A percentile compares a stretch with the other conserved stretches of the same genome.
These are phyloP conservation scores for Ammodramus savannarum DNA, from an alignment of 2,113 vertebrate genomes.

Conservation along the genomic window DNA sequence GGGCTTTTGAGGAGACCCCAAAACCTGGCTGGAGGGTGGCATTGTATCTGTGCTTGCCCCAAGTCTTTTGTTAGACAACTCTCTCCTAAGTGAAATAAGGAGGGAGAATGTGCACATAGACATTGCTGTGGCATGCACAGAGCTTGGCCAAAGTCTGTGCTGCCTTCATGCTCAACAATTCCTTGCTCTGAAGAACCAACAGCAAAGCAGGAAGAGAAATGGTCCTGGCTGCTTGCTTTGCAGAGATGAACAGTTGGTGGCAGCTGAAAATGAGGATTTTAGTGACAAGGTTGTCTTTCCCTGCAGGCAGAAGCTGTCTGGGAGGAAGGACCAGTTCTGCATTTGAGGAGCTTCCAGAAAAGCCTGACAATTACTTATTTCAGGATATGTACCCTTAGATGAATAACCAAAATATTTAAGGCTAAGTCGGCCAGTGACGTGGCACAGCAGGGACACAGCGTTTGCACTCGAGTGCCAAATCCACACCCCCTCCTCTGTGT, in stretches of 20 bases:
- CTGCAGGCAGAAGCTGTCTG: not conserved
- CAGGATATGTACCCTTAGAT: not conserved
- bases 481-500: not conserved
- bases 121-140: not conserved
- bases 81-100: not conserved
- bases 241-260: not conserved
- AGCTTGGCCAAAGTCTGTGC: not conserved
- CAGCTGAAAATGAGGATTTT: not conserved
- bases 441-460: not conserved
- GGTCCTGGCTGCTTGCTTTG: not conserved
- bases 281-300: not conserved
- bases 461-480: not conserved
- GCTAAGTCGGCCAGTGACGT: not conserved
- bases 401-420: not conserved
- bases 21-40: accelerated
- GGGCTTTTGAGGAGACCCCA: slow-evolving; percentile 70
- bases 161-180: not conserved
- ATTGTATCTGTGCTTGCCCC: slow-evolving; percentile 44
- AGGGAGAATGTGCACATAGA: too few relatives aligned
- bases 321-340: not conserved
- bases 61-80: slow-evolving; percentile 69
- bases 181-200: not conserved
- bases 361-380: not conserved
- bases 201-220: not conserved
- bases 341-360: not conserved